These are phyloP conservation scores for Sciaenops ocellatus DNA, from an alignment of 2,797 vertebrate species.

Conservation along the genomic window DNA sequence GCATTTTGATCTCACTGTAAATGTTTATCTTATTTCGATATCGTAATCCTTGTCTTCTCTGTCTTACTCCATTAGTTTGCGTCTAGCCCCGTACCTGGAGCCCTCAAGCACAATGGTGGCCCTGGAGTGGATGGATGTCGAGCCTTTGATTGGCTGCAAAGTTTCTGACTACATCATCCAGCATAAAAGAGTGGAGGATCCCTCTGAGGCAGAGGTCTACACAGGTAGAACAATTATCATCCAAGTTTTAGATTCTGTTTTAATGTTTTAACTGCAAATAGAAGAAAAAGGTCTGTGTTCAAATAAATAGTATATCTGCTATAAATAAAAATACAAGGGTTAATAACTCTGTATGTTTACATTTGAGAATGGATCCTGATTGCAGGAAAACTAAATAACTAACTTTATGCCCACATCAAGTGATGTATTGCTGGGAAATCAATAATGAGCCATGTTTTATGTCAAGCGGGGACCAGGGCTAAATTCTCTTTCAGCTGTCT, in stretches of 20 bases:
- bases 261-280: slow-evolving; percentile 10
- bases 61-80: slow-evolving; percentile 84
- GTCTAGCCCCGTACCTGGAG: slow-evolving; percentile 91
- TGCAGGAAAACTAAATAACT: slow-evolving; percentile 7
- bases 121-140: slow-evolving; percentile 96
- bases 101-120: slow-evolving; percentile 97
- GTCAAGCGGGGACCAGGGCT: slow-evolving; percentile 1
- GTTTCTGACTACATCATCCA: slow-evolving; percentile 97
- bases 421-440: slow-evolving; percentile 9
- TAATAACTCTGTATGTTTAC: slow-evolving; percentile 14
- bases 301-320: not conserved
- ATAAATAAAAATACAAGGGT: not conserved
- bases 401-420: not conserved
- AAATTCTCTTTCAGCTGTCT: not conserved
- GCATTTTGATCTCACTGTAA: slow-evolving; percentile 6
- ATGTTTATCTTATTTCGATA: not conserved
- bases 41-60: slow-evolving; percentile 27
- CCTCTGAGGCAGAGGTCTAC: slow-evolving; percentile 95
- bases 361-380: slow-evolving; percentile 1
- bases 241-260: not conserved
- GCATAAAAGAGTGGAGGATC: slow-evolving; percentile 97
- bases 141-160: slow-evolving; percentile 95
- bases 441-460: not conserved
- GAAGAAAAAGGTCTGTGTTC: not conserved
- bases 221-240: slow-evolving; percentile 86